Evolutionary conservation across 2,113 vertebrate species (phyloP), one percentile per base, ranked within the genome.

Genomic region (Neofelis nebulosa): DNA sequence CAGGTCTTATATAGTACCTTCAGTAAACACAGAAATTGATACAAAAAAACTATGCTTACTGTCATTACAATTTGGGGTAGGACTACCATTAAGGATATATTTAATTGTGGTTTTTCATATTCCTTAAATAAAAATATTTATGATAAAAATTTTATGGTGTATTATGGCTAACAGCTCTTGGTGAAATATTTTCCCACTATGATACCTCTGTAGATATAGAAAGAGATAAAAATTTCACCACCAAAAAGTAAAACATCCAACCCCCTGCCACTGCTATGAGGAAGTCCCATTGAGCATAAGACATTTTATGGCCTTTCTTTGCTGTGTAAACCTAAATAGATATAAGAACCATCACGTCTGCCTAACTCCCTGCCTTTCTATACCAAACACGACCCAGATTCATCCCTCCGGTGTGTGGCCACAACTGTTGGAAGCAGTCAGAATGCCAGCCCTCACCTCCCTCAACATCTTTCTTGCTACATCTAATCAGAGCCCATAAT

Each of bases 81-180:
- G 66, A 74, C 48, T 55, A 83, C 31, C 45, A 50, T 41, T 83
- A 82, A 95, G 33, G 25, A 89, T 38, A 73, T 68, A 90, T 89
- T 94, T 74, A 68, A 83, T 86, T 92, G 71, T 76, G 15, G 25
- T 11, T 96, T 95, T 87, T 13, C 57, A 27, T 57, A 69, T 38
- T 76, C 27, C 23, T 50, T 93, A 95, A 86, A 90, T 86, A 91
- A 95, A 95, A 90, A 55, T 45, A 82, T 23, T 86, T 88, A 27
- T 19, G 41, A 91, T 90, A 91, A 85, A 86, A 95, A 66, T 33
- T 63, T 57, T 80, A 61, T 2, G 80, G 50, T 41, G 3, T n/a
- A 41, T 36, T 36, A 68, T 3, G 11, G 31, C 45, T 97, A 76
- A 94, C 1, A 69, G 52, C 52, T 41, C 69, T 21, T 89, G 65